Percentiles rank a stretch among this genome's conserved stretches.
Conservation (phyloP, 2,113 vertebrate genomes). For the Cygnus atratus region DNA sequence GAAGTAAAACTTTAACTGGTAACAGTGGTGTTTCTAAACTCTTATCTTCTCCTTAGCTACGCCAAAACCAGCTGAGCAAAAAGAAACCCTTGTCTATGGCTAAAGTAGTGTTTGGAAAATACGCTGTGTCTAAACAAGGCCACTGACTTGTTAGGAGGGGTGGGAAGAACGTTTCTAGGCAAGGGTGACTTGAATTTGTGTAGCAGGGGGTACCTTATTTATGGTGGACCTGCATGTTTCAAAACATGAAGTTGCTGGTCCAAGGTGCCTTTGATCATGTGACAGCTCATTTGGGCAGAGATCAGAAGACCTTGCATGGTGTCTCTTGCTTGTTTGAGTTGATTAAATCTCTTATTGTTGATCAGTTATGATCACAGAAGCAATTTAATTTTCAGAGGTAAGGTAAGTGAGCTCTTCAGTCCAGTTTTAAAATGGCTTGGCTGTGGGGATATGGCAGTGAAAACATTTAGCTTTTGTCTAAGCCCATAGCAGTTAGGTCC, state of each 20-base stretch:
- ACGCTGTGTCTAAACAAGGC: neutral
- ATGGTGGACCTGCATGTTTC: neutral
- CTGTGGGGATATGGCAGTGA: neutral
- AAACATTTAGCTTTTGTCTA: neutral
- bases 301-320: fast-evolving
- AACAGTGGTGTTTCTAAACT: neutral
- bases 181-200: neutral
- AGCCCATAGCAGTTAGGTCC: neutral
- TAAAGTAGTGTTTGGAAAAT: neutral
- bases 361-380: neutral
- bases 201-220: neutral
- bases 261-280: neutral
- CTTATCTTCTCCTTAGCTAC: neutral
- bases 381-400: neutral
- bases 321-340: neutral
- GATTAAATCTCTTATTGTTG: neutral
- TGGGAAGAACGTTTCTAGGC: neutral
- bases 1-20: neutral
- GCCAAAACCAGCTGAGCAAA: neutral
- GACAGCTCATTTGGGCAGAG: neutral
- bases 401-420: neutral
- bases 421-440: neutral
- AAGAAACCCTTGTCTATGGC: neutral
- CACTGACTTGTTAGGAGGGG: neutral
- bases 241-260: neutral